phyloP scores from a whole-genome alignment of 1,140 invertebrate genomes.

The Drosophila willistoni region DNA sequence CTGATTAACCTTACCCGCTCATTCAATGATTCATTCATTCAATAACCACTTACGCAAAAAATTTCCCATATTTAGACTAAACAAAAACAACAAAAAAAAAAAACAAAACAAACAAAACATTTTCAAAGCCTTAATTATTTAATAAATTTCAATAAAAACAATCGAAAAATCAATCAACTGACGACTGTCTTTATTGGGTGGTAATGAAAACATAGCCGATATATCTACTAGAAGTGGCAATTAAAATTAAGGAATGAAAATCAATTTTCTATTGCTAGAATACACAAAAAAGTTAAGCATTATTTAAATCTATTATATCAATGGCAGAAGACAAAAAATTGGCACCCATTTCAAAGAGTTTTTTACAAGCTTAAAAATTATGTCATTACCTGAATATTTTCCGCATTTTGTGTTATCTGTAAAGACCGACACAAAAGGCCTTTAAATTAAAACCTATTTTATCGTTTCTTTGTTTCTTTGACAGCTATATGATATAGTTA shows the following conservation, averaged over 20 bases:
- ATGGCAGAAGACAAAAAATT: too few relatives aligned
- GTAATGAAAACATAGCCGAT: background rate
- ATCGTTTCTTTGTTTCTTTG: too few relatives aligned
- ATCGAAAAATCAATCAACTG: slow-evolving; percentile 45
- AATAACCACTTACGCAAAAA: slow-evolving; percentile 30
- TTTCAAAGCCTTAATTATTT: slow-evolving; percentile 80
- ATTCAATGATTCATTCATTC: slow-evolving; percentile 42
- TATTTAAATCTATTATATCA: too few relatives aligned
- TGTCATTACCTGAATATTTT: too few relatives aligned
- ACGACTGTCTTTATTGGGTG: background rate
- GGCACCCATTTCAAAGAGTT: too few relatives aligned
- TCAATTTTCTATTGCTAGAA: background rate
- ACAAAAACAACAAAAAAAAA: slow-evolving; percentile 32
- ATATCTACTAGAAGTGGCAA: background rate
- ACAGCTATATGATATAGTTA: too few relatives aligned
- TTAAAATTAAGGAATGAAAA: background rate
- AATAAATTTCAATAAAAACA: slow-evolving; percentile 76
- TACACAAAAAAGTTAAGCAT: too few relatives aligned
- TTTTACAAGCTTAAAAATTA: too few relatives aligned
- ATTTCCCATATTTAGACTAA: slow-evolving; percentile 75
- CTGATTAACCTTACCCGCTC: slow-evolving; percentile 26
- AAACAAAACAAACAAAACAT: slow-evolving; percentile 41
- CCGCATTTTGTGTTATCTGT: too few relatives aligned
- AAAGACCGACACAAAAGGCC: too few relatives aligned
- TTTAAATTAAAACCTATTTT: too few relatives aligned